Conservation (phyloP, 2,888 invertebrate genomes). For the Aspidapion aeneum region DNA sequence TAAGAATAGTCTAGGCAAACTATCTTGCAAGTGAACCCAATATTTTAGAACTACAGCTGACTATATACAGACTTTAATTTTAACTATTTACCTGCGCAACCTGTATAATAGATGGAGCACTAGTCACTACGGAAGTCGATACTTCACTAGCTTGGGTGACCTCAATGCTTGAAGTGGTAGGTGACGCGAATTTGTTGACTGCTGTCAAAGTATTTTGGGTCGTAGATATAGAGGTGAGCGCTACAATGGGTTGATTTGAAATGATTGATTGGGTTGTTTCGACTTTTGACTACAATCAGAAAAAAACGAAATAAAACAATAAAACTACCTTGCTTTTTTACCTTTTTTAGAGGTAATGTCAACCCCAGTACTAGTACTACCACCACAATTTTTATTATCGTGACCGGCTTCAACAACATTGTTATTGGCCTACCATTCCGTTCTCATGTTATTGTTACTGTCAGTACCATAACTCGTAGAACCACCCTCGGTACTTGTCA, state of each 20-base stretch:
- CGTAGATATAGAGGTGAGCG: constrained; percentile 41
- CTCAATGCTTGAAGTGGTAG: constrained; percentile 17
- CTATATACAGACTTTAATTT: no score
- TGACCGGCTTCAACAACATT: no score
- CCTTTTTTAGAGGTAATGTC: constrained; percentile 30
- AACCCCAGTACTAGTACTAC: neutral
- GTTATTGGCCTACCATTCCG: no score
- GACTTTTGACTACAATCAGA: constrained; percentile 33
- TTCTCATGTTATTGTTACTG: no score
- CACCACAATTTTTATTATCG: neutral
- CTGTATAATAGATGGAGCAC: constrained; percentile 28
- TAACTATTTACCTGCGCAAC: constrained; percentile 19
- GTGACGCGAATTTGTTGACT: constrained; percentile 18
- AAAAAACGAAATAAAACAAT: neutral
- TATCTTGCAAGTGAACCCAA: no score
- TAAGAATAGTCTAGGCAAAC: no score
- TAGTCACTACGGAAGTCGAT: constrained; percentile 19
- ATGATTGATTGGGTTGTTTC: constrained; percentile 39
- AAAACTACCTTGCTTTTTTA: constrained; percentile 32
- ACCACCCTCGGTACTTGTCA: no score
- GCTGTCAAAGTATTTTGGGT: constrained; percentile 31
- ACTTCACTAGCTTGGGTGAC: constrained; percentile 16
- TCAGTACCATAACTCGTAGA: no score
- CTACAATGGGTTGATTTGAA: constrained; percentile 40
- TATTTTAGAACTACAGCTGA: no score